Evolutionary conservation across 2,113 vertebrate species (phyloP).

Genomic region (Tringa solitaria): DNA sequence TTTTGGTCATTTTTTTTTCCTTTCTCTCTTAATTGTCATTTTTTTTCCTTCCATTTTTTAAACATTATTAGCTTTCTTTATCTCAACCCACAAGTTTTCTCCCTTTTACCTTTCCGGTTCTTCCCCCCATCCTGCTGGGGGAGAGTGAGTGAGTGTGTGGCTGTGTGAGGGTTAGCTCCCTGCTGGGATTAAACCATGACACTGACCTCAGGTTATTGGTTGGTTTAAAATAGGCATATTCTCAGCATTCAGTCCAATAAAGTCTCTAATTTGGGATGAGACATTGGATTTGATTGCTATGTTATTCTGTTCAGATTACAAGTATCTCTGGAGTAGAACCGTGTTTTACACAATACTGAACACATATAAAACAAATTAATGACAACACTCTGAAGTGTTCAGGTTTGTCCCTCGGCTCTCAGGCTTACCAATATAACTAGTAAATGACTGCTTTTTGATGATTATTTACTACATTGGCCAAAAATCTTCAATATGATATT

Average conservation of each 20-base stretch:
- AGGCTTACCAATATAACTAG: background rate
- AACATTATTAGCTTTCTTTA: background rate
- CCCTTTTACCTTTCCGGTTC: background rate
- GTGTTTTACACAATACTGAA: accelerated
- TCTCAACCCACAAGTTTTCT: background rate
- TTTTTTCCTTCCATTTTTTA: background rate
- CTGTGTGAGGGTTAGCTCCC: background rate
- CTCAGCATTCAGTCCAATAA: background rate
- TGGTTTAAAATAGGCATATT: background rate
- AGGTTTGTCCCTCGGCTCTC: background rate
- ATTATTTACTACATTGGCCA: background rate
- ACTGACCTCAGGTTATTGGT: background rate
- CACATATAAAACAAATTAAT: background rate
- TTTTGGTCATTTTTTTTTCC: too few relatives aligned
- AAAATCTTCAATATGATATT: background rate
- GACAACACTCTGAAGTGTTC: background rate
- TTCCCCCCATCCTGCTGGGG: accelerated
- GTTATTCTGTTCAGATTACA: background rate
- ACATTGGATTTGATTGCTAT: background rate
- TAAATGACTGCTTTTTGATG: background rate
- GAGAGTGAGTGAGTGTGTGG: accelerated
- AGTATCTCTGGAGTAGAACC: background rate
- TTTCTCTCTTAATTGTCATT: accelerated
- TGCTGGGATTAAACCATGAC: background rate
- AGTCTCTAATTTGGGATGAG: background rate